phyloP scores from a whole-genome alignment of 35 echinoderm and acorn worm genomes.

The Strongylocentrotus purpuratus region DNA sequence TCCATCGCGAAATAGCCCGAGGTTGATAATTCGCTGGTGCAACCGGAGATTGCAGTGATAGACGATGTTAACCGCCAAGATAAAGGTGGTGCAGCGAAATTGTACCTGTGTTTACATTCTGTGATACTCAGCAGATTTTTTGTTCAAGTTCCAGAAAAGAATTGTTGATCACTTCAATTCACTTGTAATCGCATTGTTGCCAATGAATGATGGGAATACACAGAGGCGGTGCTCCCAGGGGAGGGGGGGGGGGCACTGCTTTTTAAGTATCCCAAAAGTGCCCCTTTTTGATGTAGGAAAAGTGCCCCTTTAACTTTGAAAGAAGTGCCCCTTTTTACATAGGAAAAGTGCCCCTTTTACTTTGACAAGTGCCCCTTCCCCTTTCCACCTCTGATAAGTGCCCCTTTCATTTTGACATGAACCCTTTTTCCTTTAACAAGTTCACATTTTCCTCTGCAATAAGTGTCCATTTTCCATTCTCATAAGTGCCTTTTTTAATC shows the following conservation, averaged over 20 bases:
- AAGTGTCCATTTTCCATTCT: too few species aligned
- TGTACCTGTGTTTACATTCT: background rate
- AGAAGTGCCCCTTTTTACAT: too few species aligned
- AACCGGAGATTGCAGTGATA: background rate
- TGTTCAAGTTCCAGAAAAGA: background rate
- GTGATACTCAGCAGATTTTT: background rate
- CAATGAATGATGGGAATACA: background rate
- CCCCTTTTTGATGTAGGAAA: too few species aligned
- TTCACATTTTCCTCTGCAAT: too few species aligned
- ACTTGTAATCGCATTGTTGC: too few species aligned
- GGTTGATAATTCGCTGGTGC: slow-evolving; percentile 29
- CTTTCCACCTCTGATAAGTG: too few species aligned
- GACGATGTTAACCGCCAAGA: background rate
- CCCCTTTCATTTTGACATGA: background rate
- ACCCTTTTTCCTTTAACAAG: too few species aligned
- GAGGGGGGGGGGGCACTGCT: background rate
- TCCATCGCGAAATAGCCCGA: slow-evolving; percentile 20
- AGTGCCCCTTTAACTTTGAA: too few species aligned
- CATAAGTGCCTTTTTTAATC: too few species aligned
- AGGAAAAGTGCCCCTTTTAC: too few species aligned
- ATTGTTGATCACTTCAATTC: background rate
- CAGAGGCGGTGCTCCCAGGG: background rate
- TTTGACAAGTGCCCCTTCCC: too few species aligned
- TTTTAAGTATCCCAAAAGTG: background rate
- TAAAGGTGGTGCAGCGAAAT: slow-evolving; percentile 9